A percentile compares a stretch with the other conserved stretches of the same genome.
Evolutionary conservation across 2,113 vertebrate genomes (phyloP).

Genomic region (Parotia lawesii): DNA sequence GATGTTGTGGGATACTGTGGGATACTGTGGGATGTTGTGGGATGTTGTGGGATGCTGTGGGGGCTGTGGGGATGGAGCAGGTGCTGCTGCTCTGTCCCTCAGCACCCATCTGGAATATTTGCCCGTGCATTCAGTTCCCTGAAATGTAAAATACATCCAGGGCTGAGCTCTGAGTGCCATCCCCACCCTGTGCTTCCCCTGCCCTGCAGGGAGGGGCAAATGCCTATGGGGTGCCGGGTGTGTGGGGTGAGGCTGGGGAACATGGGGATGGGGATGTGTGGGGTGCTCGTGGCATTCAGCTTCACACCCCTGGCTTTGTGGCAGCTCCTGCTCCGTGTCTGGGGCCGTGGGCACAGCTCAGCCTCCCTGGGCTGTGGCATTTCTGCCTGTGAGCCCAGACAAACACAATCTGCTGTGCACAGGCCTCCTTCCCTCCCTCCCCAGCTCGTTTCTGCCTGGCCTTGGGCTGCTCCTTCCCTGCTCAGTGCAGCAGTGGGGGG

Average conservation of each 20-base stretch:
- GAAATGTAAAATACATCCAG: neutral
- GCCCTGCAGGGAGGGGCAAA: neutral
- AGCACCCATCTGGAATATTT: fast-evolving
- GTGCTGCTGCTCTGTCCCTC: neutral
- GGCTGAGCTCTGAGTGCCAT: neutral
- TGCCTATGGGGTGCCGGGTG: fast-evolving
- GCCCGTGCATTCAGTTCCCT: neutral
- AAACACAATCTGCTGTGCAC: fast-evolving
- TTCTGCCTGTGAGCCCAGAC: neutral
- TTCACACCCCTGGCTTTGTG: fast-evolving
- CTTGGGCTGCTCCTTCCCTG: neutral
- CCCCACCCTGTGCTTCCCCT: neutral
- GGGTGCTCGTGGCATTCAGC: fast-evolving
- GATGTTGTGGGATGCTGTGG: neutral
- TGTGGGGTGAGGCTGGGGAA: neutral
- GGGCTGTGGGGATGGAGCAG: neutral
- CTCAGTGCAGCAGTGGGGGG: neutral
- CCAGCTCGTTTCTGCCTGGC: fast-evolving
- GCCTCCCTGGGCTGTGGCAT: fast-evolving
- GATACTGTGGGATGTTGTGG: neutral
- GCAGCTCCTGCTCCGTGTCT: neutral
- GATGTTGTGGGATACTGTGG: neutral
- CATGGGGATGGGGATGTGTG: fast-evolving
- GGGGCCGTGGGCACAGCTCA: fast-evolving
- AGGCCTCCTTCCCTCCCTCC: too few relatives aligned